Base-by-base conservation (phyloP, 2,888 invertebrate genomes). In the Meteorus colon region DNA sequence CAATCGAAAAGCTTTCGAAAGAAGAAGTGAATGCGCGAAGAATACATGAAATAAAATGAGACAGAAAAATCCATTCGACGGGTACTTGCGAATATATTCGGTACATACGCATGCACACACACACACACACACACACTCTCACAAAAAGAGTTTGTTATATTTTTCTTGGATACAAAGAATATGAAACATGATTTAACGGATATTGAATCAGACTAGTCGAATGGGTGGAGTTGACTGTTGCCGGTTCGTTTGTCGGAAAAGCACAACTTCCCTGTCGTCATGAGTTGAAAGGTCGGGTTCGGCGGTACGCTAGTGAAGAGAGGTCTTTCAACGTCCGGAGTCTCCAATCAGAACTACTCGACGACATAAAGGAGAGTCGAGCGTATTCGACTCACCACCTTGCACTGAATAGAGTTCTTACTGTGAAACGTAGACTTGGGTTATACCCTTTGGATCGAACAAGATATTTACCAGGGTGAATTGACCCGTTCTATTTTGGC, bases 401-500 rank as follows among this genome's bases (percentile, higher is more conserved):
- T 48, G 45, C 62, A 72, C 62, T 51, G 79, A 77, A 76, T 81
- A 82, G 80, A 76, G 19, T 55, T n/a, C 19, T 55, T 55, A 55
- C 19, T 8, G 55, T 55, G 6, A 19, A 19, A 19, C 19, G 19
- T 19, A 55, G 55, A 55, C 55, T 19, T 24, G 19, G 5, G 19
- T 4, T 48, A 48, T 48, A 55, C 19, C 19, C 19, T 24, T 4
- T 8, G 81, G 83, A 81, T 74, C 78, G 76, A 77, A 73, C 77
- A 77, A 77, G 81, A 79, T 83, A 80, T 85, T 85, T 82, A 81
- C 80, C 68, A 66, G 82, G 84, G 80, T 79, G 76, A 80, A 80
- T 81, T 80, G 81, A 82, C 12, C 41, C 8, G 83, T 85, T 84
- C 78, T 77, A 73, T 80, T 79, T 79, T 78, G 77, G 4, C 55